These are phyloP conservation scores for Jordanella pulchra DNA, from an alignment of 2,797 vertebrate species.

Conservation along the genomic window DNA sequence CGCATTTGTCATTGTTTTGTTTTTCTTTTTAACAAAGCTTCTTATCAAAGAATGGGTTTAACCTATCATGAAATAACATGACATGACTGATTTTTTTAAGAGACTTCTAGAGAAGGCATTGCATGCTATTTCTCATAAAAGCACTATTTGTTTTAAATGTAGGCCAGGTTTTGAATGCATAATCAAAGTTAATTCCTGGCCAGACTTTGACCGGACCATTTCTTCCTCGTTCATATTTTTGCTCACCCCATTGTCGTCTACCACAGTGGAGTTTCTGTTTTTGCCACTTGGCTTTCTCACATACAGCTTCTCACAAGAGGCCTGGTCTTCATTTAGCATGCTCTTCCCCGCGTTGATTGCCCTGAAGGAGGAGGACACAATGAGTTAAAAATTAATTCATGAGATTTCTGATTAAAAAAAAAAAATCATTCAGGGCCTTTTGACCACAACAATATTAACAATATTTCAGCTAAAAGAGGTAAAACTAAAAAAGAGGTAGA, in stretches of 20 bases:
- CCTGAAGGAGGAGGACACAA: constrained; percentile 72
- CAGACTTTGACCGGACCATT: constrained; percentile 6
- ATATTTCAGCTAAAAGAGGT: constrained; percentile 18
- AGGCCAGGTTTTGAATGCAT: constrained; percentile 7
- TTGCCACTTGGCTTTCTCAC: constrained; percentile 84
- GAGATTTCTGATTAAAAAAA: constrained; percentile 40
- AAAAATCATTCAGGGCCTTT: constrained; percentile 20
- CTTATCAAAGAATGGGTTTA: too few relatives aligned
- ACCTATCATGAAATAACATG: too few relatives aligned
- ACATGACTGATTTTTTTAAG: too few relatives aligned
- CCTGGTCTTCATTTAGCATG: constrained; percentile 98
- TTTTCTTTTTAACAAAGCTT: neutral
- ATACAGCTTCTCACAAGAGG: constrained; percentile 89
- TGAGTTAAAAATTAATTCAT: constrained; percentile 17
- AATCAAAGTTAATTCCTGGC: constrained; percentile 8
- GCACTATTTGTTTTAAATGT: neutral
- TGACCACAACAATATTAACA: constrained; percentile 39
- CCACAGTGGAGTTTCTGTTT: constrained; percentile 68
- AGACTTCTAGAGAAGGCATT: neutral
- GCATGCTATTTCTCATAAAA: neutral
- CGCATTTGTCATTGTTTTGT: neutral
- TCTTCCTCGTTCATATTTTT: constrained; percentile 1
- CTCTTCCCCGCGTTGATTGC: constrained; percentile 99
- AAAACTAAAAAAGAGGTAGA: constrained; percentile 14
- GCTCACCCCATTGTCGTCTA: constrained; percentile 82